phyloP scores from a whole-genome alignment of 1,140 invertebrate species.

The Neodiprion lecontei region DNA sequence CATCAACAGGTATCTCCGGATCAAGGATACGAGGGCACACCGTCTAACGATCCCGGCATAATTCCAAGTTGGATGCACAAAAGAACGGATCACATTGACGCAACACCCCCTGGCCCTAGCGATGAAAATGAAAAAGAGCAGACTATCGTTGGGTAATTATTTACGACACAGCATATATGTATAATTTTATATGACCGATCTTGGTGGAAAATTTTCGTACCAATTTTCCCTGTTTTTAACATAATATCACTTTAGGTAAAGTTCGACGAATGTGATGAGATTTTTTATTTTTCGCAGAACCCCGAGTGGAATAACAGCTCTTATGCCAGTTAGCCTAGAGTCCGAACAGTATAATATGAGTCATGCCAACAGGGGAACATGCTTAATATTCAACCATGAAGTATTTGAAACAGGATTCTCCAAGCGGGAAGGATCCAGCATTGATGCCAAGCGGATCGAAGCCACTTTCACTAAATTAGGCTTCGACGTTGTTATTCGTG shows the following conservation, averaged over 20 bases:
- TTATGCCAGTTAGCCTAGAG: slow-evolving; percentile 45
- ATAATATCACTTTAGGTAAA: slow-evolving; percentile 14
- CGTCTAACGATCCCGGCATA: slow-evolving; percentile 23
- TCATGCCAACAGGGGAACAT: slow-evolving; percentile 70
- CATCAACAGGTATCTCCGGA: slow-evolving; percentile 31
- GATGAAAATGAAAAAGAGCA: slow-evolving; percentile 10
- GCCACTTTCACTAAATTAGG: slow-evolving; percentile 44
- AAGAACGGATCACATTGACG: slow-evolving; percentile 23
- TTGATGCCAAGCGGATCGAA: slow-evolving; percentile 43
- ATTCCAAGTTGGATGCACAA: slow-evolving; percentile 29
- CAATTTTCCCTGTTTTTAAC: slow-evolving; percentile 15
- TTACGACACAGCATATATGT: neutral
- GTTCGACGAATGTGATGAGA: neutral
- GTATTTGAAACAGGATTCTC: slow-evolving; percentile 56
- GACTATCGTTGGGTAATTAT: slow-evolving; percentile 1
- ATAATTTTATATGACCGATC: slow-evolving; percentile 12
- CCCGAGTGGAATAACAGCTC: slow-evolving; percentile 1
- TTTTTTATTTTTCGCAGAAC: neutral
- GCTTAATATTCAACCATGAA: slow-evolving; percentile 81
- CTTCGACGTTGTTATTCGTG: slow-evolving; percentile 41
- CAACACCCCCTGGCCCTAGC: slow-evolving; percentile 14
- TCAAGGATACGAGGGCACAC: slow-evolving; percentile 29
- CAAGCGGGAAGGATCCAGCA: slow-evolving; percentile 40
- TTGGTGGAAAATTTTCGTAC: slow-evolving; percentile 12
- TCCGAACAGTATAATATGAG: slow-evolving; percentile 71